These are phyloP conservation scores for Agrotis puta DNA, from an alignment of 2,888 invertebrate species.

Conservation along the genomic window DNA sequence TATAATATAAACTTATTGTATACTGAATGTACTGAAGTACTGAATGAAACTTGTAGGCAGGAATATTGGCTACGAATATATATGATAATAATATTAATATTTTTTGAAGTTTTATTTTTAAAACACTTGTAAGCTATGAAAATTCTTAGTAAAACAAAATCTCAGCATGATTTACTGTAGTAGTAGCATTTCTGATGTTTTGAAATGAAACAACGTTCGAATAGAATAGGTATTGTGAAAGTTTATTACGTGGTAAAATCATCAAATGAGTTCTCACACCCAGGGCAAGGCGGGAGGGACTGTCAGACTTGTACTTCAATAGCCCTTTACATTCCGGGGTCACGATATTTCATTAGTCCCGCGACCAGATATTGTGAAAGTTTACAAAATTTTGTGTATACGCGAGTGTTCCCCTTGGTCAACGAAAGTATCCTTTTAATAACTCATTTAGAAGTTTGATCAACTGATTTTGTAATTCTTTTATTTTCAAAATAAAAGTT, in stretches of 20 bases:
- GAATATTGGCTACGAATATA: constrained; percentile 42
- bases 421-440: background rate
- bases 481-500: background rate
- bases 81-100: constrained; percentile 53
- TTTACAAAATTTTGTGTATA: background rate
- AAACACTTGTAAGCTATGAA: background rate
- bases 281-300: no score
- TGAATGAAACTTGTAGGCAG: constrained; percentile 14
- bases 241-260: no score
- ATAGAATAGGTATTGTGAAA: background rate
- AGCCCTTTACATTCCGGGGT: no score
- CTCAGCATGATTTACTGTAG: background rate
- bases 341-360: no score
- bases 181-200: background rate
- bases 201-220: background rate
- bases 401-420: background rate
- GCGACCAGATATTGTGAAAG: no score
- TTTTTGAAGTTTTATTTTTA: constrained; percentile 48
- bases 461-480: background rate
- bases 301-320: no score
- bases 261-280: no score
- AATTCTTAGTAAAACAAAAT: background rate
- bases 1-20: no score
- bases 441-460: background rate
- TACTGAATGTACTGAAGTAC: constrained; percentile 34